Evolutionary conservation across 1,140 invertebrate genomes (phyloP).

Genomic region (Neodiprion virginianus): DNA sequence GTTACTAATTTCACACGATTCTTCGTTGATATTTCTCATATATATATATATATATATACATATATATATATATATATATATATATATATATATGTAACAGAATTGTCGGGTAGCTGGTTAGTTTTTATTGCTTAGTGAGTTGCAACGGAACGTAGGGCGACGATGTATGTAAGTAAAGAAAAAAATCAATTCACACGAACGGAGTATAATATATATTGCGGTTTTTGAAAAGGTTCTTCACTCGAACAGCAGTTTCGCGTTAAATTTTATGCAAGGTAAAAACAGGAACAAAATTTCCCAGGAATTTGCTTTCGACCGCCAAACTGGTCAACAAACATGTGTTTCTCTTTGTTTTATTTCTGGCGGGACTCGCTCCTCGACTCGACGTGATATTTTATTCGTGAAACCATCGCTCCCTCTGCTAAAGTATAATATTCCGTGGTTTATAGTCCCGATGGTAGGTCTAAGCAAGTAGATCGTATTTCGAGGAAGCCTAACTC

Average conservation of each 20-base stretch:
- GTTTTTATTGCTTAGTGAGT: background rate
- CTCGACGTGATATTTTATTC: background rate
- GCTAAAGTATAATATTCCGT: background rate
- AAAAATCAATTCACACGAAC: no score
- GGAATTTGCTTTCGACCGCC: no score
- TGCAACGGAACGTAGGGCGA: background rate
- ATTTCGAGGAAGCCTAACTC: conserved; percentile 5
- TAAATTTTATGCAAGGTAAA: no score
- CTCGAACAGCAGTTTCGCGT: no score
- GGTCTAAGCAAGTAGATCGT: background rate
- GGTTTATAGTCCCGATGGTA: background rate
- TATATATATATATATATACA: background rate
- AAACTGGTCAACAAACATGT: background rate
- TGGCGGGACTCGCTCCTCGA: background rate
- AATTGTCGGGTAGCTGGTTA: background rate
- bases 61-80: background rate
- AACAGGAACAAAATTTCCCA: no score
- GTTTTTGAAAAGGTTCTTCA: no score
- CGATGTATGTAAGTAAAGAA: background rate
- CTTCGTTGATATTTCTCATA: background rate
- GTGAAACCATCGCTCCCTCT: background rate
- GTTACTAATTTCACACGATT: background rate
- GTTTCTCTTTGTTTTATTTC: background rate
- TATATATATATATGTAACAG: background rate
- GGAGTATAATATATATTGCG: no score